Conservation (phyloP, 2,797 vertebrate species). For the Falco concolor region DNA sequence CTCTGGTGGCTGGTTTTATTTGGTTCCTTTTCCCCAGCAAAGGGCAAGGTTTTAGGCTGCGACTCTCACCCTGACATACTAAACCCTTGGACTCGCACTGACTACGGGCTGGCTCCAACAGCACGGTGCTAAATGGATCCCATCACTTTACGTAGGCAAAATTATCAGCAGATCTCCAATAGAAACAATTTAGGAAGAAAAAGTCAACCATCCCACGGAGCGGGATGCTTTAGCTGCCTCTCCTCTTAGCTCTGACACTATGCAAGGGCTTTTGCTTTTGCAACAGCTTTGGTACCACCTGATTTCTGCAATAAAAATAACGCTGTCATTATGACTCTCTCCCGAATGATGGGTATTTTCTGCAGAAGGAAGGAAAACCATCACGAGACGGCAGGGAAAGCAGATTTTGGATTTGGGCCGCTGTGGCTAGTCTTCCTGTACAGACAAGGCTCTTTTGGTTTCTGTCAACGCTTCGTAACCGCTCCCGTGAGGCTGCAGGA, state of each 20-base stretch:
- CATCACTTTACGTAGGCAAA: not conserved
- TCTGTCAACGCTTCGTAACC: not conserved
- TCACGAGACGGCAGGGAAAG: not conserved
- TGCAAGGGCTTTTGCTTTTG: not conserved
- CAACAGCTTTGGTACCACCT: not conserved
- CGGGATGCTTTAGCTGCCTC: not conserved
- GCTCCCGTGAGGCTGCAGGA: not conserved
- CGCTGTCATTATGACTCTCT: not conserved
- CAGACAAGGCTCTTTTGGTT: not conserved
- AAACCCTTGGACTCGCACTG: not conserved
- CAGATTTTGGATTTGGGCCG: not conserved
- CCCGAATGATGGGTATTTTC: not conserved
- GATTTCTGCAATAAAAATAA: not conserved
- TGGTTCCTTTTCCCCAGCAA: not conserved
- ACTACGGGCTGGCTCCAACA: not conserved
- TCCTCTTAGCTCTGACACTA: not conserved
- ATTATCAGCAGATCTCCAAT: not conserved
- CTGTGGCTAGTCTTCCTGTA: not conserved
- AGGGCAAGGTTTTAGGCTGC: not conserved
- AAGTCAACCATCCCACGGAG: not conserved
- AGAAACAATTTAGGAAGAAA: not conserved
- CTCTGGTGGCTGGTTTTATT: not conserved
- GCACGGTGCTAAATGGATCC: not conserved
- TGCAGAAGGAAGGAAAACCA: not conserved
- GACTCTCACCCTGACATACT: not conserved